Base-by-base conservation (phyloP, 2,797 vertebrate species). In the Silurus aristotelis region DNA sequence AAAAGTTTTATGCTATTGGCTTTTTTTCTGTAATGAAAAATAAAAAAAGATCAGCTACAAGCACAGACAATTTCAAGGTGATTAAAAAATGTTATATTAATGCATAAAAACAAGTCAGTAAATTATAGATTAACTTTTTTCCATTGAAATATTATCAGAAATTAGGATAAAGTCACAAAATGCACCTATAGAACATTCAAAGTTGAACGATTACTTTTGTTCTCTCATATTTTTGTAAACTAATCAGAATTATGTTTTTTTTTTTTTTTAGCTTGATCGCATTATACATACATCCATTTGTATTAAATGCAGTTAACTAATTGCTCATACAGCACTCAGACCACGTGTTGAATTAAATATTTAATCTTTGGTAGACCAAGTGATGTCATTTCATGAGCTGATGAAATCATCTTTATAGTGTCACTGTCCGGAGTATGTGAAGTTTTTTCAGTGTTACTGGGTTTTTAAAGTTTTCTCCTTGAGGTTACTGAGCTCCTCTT, bases 381-480 rank as follows among this genome's bases (percentile, higher is more conserved):
- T 75, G 13, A 56, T 75, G 56, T 22, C 56, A 19, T 38, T 77
- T 77, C 17, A n/a, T 77, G 27, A 56, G 38, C 75, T 20, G 17
- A 77, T 77, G 6, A 77, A 27, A 43, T 55, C 64, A 70, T 52
- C 60, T 85, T 75, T 75, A 56, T 22, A 22, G 14, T 27, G 15
- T 56, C 5, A 19, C 3, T 13, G 31, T 31, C 27, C 58, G 81
- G 58, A 81, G 72, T 71, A 66, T 19, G 6, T 64, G 17, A 76
- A 70, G 73, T 38, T 60, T 84, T 3, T 14, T 67, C 25, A 12
- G 52, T 27, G 25, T 52, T 52, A 6, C 43, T 61, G 81, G 46
- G 60, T 87, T 83, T 38, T 70, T 77, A 77, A 83, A 81, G 68
- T 71, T 71, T 63, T 60, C 22, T 61, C 71, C 83, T 67, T 15